Base-by-base conservation (phyloP, 2,113 vertebrate genomes). In the Brachirus orientalis region DNA sequence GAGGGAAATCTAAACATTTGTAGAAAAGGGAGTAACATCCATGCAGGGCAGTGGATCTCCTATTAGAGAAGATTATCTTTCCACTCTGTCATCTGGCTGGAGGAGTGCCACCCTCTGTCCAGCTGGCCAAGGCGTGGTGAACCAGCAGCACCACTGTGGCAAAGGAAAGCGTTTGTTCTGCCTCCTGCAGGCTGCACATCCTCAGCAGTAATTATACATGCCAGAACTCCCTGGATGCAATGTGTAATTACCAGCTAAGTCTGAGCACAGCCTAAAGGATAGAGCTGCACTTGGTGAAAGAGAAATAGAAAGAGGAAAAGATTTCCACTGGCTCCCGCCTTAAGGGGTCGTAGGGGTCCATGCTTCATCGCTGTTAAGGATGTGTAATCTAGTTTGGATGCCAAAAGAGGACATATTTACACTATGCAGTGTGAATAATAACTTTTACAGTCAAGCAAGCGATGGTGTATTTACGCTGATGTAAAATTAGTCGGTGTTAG, bases 201-300 rank as follows among this genome's bases (percentile, higher is more conserved):
- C 59, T 77, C 48, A 68, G 72, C 79, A 87, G 80, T 90, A 86
- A 89, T 90, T 89, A 87, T 80, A 81, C 75, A 78, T 85, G 86
- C 80, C 82, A 88, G 77, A 77, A 75, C 75, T 89, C 88, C 84
- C 84, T 82, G 80, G 80, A 90, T 87, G 87, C 76, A 76, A 72
- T 65, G 86, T 85, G 84, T 90, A 90, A 91, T 90, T 90, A 92
- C 80, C 63, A 84, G 82, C 69, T 57, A 63, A 55, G 78, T 81
- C 74, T 79, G 64, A 85, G 74, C 63, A 16, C 75, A 65, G 80
- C 82, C 88, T 77, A 16, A 72, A 86, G 86, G 75, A 84, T 53
- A 17, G 69, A 76, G 45, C 62, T 68, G 69, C 61, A 51, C 57
- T 81, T 2, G 56, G 61, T 63, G 60, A 61, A 74, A 75, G 57